Base-by-base conservation (phyloP, 2,797 vertebrate species). In the Aulostomus chinensis region DNA sequence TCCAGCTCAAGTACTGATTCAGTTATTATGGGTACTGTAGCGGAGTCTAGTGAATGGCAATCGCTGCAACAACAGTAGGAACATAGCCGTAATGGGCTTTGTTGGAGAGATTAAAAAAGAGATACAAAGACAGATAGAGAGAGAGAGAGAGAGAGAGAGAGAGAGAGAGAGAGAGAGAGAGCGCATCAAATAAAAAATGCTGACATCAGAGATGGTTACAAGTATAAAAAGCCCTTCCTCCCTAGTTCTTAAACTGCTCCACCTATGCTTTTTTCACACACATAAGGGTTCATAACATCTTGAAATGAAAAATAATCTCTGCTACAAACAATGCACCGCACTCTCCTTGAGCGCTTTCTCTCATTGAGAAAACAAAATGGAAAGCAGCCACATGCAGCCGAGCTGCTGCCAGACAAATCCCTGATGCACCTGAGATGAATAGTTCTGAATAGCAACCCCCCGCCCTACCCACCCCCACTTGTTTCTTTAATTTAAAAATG, bases 11-110 rank as follows among this genome's bases (percentile, higher is more conserved):
- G 75, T 64, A 82, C 83, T 71, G 85, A 83, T 86, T 84, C 67
- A 76, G 61, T 86, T 83, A 88, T 89, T 85, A 81, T 13, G 59
- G 70, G 57, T 78, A 84, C 86, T 84, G 80, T 74, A 45, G 69
- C 38, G 43, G 32, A 80, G 67, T 59, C 48, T 61, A 37, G 57
- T 76, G 73, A 80, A 79, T 62, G 74, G 76, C 79, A 62, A 64
- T 71, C 74, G 77, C 64, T 85, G 59, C 63, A 78, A 49, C 21
- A 55, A 58, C 67, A 66, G 66, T 46, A 2, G 60, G 66, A 60
- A 77, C 67, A 77, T 53, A 48, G 76, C 51, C 42, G 71, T 58
- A 68, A 84, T 76, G 59, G 65, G 61, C 64, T 86, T 84, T 72
- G 73, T 60, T 71, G 52, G 48, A 76, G 33, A 72, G 73, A 80